Base-by-base conservation (phyloP, 2,113 vertebrate species). In the Oreochromis spilurus region DNA sequence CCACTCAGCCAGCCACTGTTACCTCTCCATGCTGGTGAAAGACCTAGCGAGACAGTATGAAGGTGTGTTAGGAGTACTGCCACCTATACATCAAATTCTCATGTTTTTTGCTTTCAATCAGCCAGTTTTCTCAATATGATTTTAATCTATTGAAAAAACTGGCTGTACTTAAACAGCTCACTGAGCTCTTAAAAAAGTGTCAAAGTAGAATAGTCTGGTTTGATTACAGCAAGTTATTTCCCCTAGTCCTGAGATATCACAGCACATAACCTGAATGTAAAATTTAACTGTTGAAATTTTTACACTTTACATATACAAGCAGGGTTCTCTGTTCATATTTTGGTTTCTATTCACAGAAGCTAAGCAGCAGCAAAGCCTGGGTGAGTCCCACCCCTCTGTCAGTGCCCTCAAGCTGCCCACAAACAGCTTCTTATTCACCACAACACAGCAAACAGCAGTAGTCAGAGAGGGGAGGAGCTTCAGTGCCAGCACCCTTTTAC, bases 41-140 rank as follows among this genome's bases (percentile, higher is more conserved):
- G 96, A 97, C 89, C 84, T 97, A 88, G 86, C 75, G 45, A 88
- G 89, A 5, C 94, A 96, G 84, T 97, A 96, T 55, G 87, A 95
- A 88, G 95, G 91, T 96, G 81, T 21, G 89, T 77, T 2, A 3
- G 1, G 67, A 14, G 19, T n/a, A 77, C 6, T 77, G 26, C 17
- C 9, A 11, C 16, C 6, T 50, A 72, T 75, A 75, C 1, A 75
- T 29, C 24, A 75, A 75, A 29, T 19, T 48, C 14, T 75, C 67
- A 48, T 75, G 70, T 75, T 45, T 50, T 50, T 31, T 75, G 16
- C 24, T 75, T 75, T 75, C 9, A 29, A 29, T 48, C 43, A 75
- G 26, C 24, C 24, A 24, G 24, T 24, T 54, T 54, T 54, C 45
- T 54, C 21, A 5, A 10, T 5, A 54, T 21, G 10, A 11, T 54